These are phyloP conservation scores for Hymenopus coronatus DNA, from an alignment of 2,888 invertebrate genomes.

Conservation along the genomic window DNA sequence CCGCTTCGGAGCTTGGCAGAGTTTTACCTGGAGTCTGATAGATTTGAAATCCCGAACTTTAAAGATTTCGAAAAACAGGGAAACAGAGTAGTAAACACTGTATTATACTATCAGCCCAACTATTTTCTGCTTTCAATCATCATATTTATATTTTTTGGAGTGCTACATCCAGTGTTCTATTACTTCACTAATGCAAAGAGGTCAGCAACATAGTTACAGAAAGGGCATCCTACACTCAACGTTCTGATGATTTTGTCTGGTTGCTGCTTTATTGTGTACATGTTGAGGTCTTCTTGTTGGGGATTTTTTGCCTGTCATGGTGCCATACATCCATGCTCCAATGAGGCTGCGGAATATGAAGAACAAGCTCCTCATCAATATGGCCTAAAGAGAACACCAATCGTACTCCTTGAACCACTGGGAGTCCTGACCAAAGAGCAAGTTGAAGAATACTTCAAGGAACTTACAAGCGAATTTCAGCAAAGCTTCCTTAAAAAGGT, in stretches of 20 bases:
- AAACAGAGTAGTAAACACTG: conserved; percentile 73
- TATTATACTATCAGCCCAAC: conserved; percentile 85
- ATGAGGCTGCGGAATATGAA: no score
- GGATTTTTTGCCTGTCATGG: conserved; percentile 61
- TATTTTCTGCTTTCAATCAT: conserved; percentile 67
- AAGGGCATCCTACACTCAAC: conserved; percentile 64
- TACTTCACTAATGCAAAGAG: conserved; percentile 60
- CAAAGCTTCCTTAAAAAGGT: no score
- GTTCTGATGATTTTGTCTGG: conserved; percentile 55
- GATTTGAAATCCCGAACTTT: conserved; percentile 76
- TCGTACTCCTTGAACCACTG: no score
- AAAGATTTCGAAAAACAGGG: conserved; percentile 78
- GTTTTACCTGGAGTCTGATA: conserved; percentile 71
- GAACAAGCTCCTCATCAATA: no score
- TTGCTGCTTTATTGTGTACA: conserved; percentile 61
- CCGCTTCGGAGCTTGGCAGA: conserved; percentile 72
- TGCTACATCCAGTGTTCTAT: conserved; percentile 60
- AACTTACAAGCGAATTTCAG: no score
- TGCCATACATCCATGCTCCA: no score
- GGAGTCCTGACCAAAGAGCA: no score
- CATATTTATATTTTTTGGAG: conserved; percentile 58
- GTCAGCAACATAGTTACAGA: conserved; percentile 59
- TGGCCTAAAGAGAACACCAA: no score
- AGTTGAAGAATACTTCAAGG: no score
- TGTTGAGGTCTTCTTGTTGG: conserved; percentile 67